Conservation (phyloP, 1,140 invertebrate genomes). For the Dendrolimus punctatus region DNA sequence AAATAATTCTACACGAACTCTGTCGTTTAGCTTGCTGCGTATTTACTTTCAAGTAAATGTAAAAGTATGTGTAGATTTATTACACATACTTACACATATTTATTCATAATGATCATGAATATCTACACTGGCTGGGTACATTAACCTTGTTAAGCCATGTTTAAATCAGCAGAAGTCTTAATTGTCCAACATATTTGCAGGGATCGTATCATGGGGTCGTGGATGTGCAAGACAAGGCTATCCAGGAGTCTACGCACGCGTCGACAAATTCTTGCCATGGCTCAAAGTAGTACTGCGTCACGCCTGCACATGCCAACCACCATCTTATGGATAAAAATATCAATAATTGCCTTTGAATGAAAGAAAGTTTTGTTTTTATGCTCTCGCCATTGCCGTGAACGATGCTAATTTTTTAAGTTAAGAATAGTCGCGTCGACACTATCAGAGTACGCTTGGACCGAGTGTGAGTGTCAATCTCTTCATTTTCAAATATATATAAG, state of each 20-base stretch:
- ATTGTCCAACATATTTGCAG: constrained; percentile 30
- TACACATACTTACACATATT: no score
- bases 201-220: constrained; percentile 85
- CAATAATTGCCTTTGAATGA: neutral
- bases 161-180: neutral
- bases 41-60: no score
- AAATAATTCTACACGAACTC: no score
- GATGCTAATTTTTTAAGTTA: no score
- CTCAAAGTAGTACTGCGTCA: constrained; percentile 48
- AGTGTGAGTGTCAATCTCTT: no score
- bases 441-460: no score
- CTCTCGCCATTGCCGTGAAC: no score
- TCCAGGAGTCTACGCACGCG: constrained; percentile 84
- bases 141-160: no score
- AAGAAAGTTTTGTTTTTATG: neutral
- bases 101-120: neutral
- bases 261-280: constrained; percentile 79
- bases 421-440: no score
- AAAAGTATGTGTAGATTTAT: no score
- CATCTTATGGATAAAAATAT: constrained; percentile 16
- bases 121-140: neutral
- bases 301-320: constrained; percentile 49
- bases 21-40: no score
- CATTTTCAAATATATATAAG: no score
- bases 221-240: constrained; percentile 82